Evolutionary conservation across 2,113 vertebrate genomes (phyloP).

Genomic region (Serilophus lunatus): DNA sequence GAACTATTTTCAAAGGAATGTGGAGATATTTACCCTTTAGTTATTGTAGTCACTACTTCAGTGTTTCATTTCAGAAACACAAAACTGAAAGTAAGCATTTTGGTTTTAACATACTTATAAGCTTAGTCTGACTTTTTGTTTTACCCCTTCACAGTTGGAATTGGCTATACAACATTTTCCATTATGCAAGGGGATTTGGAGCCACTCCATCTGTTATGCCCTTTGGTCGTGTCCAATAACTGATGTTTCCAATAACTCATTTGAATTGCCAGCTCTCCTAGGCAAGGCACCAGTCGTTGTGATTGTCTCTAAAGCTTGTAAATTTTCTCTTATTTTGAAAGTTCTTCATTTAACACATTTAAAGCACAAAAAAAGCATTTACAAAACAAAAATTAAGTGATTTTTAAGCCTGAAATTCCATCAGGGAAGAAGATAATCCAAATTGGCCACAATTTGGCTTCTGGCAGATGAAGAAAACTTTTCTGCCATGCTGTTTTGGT

Average conservation of each 20-base stretch:
- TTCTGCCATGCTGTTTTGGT: constrained; percentile 3
- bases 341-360: constrained; percentile 20
- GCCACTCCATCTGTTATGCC: neutral
- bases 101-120: neutral
- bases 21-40: neutral
- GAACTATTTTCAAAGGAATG: neutral
- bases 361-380: constrained; percentile 39
- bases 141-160: constrained; percentile 8
- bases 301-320: constrained; percentile 27
- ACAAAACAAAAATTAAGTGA: constrained; percentile 44
- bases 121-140: neutral
- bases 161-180: constrained; percentile 4
- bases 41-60: neutral
- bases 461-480: constrained; percentile 18
- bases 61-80: neutral
- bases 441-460: constrained; percentile 12
- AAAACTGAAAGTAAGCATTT: neutral
- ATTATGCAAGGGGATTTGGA: constrained; percentile 29
- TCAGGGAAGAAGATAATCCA: constrained; percentile 14
- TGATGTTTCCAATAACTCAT: constrained; percentile 28
- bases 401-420: constrained; percentile 35
- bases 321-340: constrained; percentile 33
- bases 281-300: constrained; percentile 24
- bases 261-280: constrained; percentile 30
- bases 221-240: constrained; percentile 41